These are phyloP conservation scores for Pantherophis alleghaniensis DNA, from an alignment of 2,797 vertebrate species.

Conservation along the genomic window DNA sequence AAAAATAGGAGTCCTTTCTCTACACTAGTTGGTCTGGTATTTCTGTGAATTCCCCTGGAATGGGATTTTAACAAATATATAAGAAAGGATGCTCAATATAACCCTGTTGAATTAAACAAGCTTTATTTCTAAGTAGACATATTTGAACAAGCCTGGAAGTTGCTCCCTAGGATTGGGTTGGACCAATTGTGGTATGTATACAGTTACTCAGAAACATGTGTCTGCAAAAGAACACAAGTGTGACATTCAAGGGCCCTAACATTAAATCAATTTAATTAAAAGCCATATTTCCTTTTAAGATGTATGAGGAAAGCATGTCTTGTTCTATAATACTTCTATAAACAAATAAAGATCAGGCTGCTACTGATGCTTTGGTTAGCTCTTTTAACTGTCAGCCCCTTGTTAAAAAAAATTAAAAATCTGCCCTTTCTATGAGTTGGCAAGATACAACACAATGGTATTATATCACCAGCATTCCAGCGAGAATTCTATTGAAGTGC, in stretches of 20 bases:
- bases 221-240: neutral
- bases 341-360: neutral
- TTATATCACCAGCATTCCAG: neutral
- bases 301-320: neutral
- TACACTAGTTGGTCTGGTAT: constrained; percentile 37
- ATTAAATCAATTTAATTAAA: neutral
- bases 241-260: neutral
- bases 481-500: constrained; percentile 28
- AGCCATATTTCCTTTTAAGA: neutral
- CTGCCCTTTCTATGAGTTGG: neutral
- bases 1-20: constrained; percentile 24
- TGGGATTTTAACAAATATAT: constrained; percentile 17
- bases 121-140: neutral
- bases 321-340: neutral
- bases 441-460: neutral
- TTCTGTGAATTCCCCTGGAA: constrained; percentile 45
- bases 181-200: neutral
- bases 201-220: neutral
- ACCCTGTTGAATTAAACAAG: neutral
- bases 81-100: neutral
- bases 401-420: neutral
- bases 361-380: neutral
- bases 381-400: neutral
- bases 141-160: neutral
- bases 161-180: neutral